Evolutionary conservation across 2,888 invertebrate genomes (phyloP).

Genomic region (Agrochola lychnidis): DNA sequence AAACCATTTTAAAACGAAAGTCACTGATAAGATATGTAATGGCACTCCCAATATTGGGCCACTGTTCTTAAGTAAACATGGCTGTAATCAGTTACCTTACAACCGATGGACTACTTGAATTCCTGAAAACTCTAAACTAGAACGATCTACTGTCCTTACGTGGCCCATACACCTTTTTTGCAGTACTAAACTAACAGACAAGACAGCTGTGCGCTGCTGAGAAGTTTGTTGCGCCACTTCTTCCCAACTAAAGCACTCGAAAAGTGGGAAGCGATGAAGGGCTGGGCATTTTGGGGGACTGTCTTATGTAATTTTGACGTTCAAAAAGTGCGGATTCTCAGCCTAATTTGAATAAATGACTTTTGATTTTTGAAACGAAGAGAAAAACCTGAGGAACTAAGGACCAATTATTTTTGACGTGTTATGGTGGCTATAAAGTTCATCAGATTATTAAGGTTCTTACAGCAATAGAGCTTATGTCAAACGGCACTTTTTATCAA

Average conservation of each 20-base stretch:
- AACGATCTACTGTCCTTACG: neutral
- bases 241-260: neutral
- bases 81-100: neutral
- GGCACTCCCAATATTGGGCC: slow-evolving; percentile 55
- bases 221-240: neutral
- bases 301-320: neutral
- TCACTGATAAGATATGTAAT: slow-evolving; percentile 52
- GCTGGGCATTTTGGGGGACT: neutral
- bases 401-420: neutral
- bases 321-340: neutral
- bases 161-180: neutral
- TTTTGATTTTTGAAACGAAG: neutral
- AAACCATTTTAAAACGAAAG: slow-evolving; percentile 46
- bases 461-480: neutral
- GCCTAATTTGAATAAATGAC: neutral
- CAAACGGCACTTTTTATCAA: neutral
- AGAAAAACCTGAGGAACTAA: neutral
- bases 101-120: neutral
- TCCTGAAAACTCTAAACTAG: neutral
- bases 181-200: neutral
- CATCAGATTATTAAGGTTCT: neutral
- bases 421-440: neutral
- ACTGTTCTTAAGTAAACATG: slow-evolving; percentile 26
- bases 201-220: neutral
- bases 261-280: neutral